Conservation (phyloP, 2,888 invertebrate genomes). For the Bimastos eiseni region DNA sequence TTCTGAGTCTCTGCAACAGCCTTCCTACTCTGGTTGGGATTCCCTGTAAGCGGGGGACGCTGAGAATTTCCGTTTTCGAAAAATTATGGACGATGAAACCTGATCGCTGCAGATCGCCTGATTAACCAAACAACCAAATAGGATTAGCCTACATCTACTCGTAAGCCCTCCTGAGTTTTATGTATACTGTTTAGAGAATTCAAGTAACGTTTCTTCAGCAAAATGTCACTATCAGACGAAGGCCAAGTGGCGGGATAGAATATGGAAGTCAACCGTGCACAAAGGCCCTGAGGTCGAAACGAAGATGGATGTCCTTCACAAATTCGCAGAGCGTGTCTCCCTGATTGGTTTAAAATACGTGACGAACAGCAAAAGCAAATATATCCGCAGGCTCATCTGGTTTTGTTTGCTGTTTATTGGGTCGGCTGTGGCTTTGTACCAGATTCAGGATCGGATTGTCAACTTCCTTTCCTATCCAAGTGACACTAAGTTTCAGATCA, state of each 20-base stretch:
- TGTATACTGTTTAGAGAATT: too few relatives aligned
- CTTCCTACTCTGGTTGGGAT: too few relatives aligned
- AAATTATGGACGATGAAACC: too few relatives aligned
- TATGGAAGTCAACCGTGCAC: too few relatives aligned
- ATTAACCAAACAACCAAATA: too few relatives aligned
- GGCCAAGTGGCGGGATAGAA: neutral
- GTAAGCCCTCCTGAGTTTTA: too few relatives aligned
- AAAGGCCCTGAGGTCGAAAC: too few relatives aligned
- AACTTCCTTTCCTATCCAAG: constrained; percentile 29
- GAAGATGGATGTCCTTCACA: neutral
- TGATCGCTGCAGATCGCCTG: too few relatives aligned
- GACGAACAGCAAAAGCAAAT: neutral
- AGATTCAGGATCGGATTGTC: constrained; percentile 31
- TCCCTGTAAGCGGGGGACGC: too few relatives aligned
- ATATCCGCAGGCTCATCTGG: constrained; percentile 27
- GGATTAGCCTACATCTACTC: too few relatives aligned
- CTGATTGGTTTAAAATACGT: neutral
- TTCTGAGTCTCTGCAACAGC: too few relatives aligned
- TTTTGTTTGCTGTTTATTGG: constrained; percentile 13
- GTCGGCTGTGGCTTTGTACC: constrained; percentile 19
- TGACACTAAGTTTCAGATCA: constrained; percentile 24
- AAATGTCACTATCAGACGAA: neutral
- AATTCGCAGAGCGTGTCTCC: neutral
- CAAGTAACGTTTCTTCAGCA: neutral
- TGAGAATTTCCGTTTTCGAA: too few relatives aligned